phyloP scores from a whole-genome alignment of 2,113 vertebrate genomes.

The Onychorhynchus coronatus region DNA sequence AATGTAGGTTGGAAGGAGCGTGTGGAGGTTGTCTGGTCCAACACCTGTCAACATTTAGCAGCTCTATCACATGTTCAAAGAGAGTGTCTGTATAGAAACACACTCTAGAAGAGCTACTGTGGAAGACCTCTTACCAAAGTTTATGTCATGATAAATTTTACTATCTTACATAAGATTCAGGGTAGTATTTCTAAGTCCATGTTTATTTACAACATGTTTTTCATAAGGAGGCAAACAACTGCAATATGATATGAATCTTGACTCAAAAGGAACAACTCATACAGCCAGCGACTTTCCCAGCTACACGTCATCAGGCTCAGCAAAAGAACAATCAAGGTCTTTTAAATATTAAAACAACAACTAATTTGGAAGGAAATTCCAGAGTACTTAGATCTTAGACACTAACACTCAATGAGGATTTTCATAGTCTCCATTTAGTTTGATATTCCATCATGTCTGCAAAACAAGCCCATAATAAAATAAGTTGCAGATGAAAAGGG shows the following conservation, averaged over 20 bases:
- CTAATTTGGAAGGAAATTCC: constrained; percentile 49
- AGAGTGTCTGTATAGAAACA: not conserved
- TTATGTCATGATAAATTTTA: not conserved
- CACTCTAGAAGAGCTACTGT: not conserved
- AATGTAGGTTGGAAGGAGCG: not conserved
- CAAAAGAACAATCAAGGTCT: constrained; percentile 10
- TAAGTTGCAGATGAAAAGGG: not conserved
- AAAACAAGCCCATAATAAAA: constrained; percentile 20
- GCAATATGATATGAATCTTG: not conserved
- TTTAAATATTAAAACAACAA: constrained; percentile 2
- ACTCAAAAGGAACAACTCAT: not conserved
- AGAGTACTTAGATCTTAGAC: constrained; percentile 29
- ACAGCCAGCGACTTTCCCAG: not conserved
- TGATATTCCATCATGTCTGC: constrained; percentile 3
- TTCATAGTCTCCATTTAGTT: not conserved
- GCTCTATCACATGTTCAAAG: not conserved
- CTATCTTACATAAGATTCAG: not conserved
- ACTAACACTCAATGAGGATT: not conserved
- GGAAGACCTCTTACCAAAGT: not conserved
- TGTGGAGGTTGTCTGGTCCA: not conserved
- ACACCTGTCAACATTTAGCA: not conserved
- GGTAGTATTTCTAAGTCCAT: not conserved
- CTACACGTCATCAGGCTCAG: not conserved
- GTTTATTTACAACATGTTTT: not conserved
- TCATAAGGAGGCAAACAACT: not conserved